A percentile compares a stretch with the other conserved stretches of the same genome.
phyloP scores from a whole-genome alignment of 2,797 vertebrate genomes.

The Mergus octosetaceus region DNA sequence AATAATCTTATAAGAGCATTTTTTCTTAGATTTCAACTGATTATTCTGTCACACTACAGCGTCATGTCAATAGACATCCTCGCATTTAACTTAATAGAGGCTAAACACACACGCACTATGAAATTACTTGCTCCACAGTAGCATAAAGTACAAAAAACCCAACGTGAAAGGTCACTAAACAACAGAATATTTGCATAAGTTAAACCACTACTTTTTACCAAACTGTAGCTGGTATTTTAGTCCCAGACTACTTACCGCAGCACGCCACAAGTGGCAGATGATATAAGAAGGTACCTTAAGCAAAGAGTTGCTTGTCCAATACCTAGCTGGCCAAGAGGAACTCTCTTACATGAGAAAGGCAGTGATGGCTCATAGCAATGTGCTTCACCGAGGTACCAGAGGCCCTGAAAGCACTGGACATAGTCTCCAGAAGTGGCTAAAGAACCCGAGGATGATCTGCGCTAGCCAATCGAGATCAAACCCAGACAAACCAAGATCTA shows the following conservation, averaged over 20 bases:
- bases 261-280: slow-evolving; percentile 70
- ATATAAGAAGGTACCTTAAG: slow-evolving; percentile 84
- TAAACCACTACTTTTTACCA: slow-evolving; percentile 57
- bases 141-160: slow-evolving; percentile 44
- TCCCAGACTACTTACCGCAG: slow-evolving; percentile 76
- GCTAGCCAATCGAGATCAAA: slow-evolving; percentile 92
- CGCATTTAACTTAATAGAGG: slow-evolving; percentile 43
- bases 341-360: slow-evolving; percentile 79
- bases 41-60: not conserved
- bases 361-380: slow-evolving; percentile 76
- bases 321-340: slow-evolving; percentile 96
- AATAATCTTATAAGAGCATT: not conserved
- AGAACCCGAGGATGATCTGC: slow-evolving; percentile 95
- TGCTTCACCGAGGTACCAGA: slow-evolving; percentile 75
- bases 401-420: slow-evolving; percentile 80
- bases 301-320: slow-evolving; percentile 96
- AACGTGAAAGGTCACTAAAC: slow-evolving; percentile 47
- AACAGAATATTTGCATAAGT: slow-evolving; percentile 33
- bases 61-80: slow-evolving; percentile 2
- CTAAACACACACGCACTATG: not conserved
- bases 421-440: slow-evolving; percentile 78
- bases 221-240: slow-evolving; percentile 71
- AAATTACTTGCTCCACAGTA: slow-evolving; percentile 8
- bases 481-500: slow-evolving; percentile 91
- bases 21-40: not conserved